A percentile compares a stretch with the other conserved stretches of the same genome.
Evolutionary conservation across 2,113 vertebrate genomes (phyloP).

Genomic region (Marmota flaviventris): DNA sequence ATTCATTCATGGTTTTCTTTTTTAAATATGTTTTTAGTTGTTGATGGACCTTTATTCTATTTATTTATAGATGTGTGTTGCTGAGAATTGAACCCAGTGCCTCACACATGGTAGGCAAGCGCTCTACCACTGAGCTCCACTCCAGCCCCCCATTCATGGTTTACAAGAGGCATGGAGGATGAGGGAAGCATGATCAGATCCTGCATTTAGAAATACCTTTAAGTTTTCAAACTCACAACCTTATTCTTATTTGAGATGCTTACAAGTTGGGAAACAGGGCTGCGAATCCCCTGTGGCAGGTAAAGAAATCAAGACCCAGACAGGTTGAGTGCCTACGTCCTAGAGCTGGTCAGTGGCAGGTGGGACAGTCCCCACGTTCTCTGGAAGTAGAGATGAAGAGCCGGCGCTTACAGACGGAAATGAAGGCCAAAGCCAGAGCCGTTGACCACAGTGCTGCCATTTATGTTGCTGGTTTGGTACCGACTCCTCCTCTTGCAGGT

Average conservation of each 20-base stretch:
- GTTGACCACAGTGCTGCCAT: rapidly evolving
- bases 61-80: no score
- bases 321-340: background rate
- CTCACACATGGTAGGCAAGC: no score
- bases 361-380: background rate
- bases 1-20: background rate
- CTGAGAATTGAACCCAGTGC: no score
- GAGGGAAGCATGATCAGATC: background rate
- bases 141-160: background rate
- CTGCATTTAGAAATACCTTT: background rate
- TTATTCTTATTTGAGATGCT: background rate
- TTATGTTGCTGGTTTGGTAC: background rate
- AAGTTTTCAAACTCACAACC: background rate
- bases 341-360: background rate
- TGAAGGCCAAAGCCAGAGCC: background rate
- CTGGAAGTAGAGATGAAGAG: background rate
- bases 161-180: background rate
- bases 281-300: background rate
- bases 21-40: no score
- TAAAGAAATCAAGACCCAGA: background rate
- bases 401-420: background rate
- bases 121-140: no score
- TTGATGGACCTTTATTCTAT: no score
- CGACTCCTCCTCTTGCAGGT: background rate
- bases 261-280: background rate